Evolutionary conservation across 92 coral and sea anemone species (phyloP).

Genomic region (Actinostola sp.): DNA sequence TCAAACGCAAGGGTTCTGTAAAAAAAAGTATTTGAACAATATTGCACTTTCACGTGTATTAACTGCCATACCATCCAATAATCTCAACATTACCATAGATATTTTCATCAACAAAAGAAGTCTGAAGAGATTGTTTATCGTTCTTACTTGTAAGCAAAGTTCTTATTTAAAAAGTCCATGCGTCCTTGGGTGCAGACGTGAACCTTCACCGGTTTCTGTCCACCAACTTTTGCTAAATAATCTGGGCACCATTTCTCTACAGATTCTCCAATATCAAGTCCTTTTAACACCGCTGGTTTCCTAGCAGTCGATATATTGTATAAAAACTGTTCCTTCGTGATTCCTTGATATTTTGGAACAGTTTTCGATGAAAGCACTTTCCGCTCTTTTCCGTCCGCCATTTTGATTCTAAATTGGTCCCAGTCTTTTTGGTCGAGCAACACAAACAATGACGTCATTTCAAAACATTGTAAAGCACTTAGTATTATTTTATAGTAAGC

Average conservation of each 20-base stretch:
- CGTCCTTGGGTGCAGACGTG: constrained; percentile 69
- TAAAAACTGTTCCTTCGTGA: constrained; percentile 53
- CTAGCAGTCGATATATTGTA: constrained; percentile 47
- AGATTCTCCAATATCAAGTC: constrained; percentile 68
- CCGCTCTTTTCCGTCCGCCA: constrained; percentile 35
- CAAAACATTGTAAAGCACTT: constrained; percentile 2
- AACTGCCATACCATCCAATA: no score
- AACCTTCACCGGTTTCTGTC: constrained; percentile 64
- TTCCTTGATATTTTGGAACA: constrained; percentile 42
- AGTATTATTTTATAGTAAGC: not conserved
- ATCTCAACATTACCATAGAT: no score
- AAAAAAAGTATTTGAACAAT: no score
- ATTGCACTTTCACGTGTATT: no score
- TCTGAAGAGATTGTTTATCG: not conserved
- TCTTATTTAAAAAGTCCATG: constrained; percentile 83
- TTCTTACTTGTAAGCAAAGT: constrained; percentile 78
- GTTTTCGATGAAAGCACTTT: not conserved
- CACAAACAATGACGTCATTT: constrained; percentile 34
- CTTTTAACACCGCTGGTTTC: constrained; percentile 69
- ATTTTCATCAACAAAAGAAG: not conserved
- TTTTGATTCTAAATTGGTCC: constrained; percentile 13
- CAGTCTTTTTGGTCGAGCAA: constrained; percentile 14
- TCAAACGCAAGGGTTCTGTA: constrained; percentile 76
- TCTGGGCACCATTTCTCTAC: constrained; percentile 70
- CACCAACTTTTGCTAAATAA: constrained; percentile 64